phyloP scores from a whole-genome alignment of 92 coral and sea anemone species.

The Plumapathes pennacea region DNA sequence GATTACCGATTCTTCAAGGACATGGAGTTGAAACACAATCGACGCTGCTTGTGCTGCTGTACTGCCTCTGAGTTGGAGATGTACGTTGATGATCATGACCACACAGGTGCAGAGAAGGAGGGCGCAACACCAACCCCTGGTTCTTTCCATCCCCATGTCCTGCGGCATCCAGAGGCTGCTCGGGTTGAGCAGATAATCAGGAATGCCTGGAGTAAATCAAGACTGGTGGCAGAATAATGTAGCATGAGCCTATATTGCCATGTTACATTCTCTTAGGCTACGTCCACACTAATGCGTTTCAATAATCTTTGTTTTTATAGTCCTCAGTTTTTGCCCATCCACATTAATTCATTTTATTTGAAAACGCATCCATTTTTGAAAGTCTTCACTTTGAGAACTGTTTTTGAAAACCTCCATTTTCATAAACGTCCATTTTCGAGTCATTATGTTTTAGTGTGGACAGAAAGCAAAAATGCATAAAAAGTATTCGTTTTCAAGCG shows the following conservation, averaged over 20 bases:
- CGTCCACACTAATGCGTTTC: too few species aligned
- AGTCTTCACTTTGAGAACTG: too few species aligned
- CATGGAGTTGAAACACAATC: slow-evolving; percentile 82
- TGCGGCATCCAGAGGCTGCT: slow-evolving; percentile 94
- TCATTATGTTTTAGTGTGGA: too few species aligned
- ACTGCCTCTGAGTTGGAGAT: slow-evolving; percentile 80
- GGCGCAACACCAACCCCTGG: slow-evolving; percentile 82
- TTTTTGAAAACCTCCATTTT: too few species aligned
- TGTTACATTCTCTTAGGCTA: neutral
- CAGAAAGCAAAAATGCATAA: too few species aligned
- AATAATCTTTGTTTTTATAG: too few species aligned
- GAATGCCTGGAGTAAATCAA: slow-evolving; percentile 85
- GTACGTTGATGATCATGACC: slow-evolving; percentile 88
- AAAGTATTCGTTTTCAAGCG: too few species aligned
- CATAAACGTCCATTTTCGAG: too few species aligned
- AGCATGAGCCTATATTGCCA: neutral
- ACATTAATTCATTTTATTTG: too few species aligned
- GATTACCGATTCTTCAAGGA: slow-evolving; percentile 97
- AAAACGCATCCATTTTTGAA: too few species aligned
- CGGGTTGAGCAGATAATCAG: slow-evolving; percentile 89
- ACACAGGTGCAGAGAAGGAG: slow-evolving; percentile 75
- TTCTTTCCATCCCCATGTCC: slow-evolving; percentile 90
- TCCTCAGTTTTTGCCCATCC: too few species aligned
- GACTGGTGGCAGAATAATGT: slow-evolving; percentile 92
- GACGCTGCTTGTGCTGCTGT: slow-evolving; percentile 88